A percentile compares a stretch with the other conserved stretches of the same genome.
Evolutionary conservation across 2,888 invertebrate species (phyloP).

Genomic region (Herminia tarsipennalis): DNA sequence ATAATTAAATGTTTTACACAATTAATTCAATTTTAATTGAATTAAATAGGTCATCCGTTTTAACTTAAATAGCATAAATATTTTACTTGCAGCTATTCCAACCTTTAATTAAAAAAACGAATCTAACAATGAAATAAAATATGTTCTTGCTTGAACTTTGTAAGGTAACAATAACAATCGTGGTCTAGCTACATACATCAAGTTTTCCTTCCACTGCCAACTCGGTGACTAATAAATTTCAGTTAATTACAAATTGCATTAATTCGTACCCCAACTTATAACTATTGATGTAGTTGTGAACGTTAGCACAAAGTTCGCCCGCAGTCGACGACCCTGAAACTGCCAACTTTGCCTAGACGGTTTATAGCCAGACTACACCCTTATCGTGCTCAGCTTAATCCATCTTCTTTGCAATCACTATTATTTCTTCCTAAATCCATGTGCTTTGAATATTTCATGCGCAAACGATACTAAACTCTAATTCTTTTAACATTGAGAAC

Average conservation of each 20-base stretch:
- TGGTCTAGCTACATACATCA: too few species aligned
- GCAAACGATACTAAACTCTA: constrained; percentile 17
- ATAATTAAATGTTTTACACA: too few species aligned
- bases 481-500: background rate
- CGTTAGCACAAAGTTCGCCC: background rate
- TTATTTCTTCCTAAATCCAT: constrained; percentile 19
- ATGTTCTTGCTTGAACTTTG: too few species aligned
- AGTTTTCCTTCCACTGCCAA: background rate
- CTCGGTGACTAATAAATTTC: background rate
- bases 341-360: constrained; percentile 7
- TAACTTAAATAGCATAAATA: too few species aligned
- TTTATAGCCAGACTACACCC: constrained; percentile 17
- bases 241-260: background rate
- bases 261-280: background rate
- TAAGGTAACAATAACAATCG: too few species aligned
- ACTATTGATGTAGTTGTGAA: background rate
- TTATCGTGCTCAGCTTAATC: constrained; percentile 30
- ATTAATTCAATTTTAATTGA: too few species aligned
- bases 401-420: constrained; percentile 28
- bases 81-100: too few species aligned
- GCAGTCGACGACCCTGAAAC: constrained; percentile 21
- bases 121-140: too few species aligned
- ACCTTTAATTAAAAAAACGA: too few species aligned
- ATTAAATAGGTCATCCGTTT: too few species aligned
- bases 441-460: constrained; percentile 21